Evolutionary conservation across 2,113 vertebrate species (phyloP).

Genomic region (Thryonomys swinderianus): DNA sequence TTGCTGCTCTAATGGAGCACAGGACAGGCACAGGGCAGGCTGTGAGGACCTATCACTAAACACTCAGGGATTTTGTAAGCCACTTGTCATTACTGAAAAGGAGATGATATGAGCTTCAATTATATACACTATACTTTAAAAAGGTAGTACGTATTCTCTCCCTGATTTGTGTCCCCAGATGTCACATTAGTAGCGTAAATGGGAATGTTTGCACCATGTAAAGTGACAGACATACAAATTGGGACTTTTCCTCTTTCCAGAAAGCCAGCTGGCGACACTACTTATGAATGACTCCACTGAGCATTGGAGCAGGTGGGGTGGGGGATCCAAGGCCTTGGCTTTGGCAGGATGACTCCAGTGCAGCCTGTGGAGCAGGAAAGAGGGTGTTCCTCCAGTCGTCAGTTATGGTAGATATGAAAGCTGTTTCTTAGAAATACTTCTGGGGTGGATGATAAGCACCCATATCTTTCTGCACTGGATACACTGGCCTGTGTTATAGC

Average conservation of each 20-base stretch:
- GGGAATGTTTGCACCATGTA: background rate
- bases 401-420: background rate
- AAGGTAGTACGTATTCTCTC: background rate
- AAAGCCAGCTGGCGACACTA: background rate
- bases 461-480: background rate
- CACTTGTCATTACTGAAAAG: background rate
- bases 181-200: background rate
- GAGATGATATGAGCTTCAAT: background rate
- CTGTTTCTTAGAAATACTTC: background rate
- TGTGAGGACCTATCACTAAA: background rate
- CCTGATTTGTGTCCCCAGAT: background rate
- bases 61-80: background rate
- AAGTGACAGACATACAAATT: background rate
- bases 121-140: background rate
- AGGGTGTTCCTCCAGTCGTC: background rate
- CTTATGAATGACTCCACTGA: background rate
- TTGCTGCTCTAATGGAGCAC: too few species aligned
- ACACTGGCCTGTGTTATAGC: fast-evolving
- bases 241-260: background rate
- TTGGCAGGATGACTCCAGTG: background rate
- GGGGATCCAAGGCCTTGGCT: background rate
- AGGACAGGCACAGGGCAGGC: background rate
- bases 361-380: background rate
- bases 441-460: background rate
- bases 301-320: background rate